Evolutionary conservation across 1,140 invertebrate genomes (phyloP).

Genomic region (Sycophaga agraensis): DNA sequence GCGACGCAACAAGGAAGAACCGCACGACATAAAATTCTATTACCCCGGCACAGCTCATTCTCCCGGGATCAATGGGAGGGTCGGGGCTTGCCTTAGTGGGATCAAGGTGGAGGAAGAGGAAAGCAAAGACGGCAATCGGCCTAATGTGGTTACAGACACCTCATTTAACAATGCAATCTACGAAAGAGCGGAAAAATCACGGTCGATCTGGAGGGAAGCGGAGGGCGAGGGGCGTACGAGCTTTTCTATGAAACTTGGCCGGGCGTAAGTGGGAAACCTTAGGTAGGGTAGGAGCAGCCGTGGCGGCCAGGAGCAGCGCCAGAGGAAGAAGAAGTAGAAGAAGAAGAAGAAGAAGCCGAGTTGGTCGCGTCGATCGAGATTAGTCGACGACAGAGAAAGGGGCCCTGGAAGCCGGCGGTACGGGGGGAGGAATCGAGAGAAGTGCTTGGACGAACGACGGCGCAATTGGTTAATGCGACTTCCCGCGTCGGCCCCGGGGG

Average conservation of each 20-base stretch:
- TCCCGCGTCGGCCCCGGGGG: conserved; percentile 21
- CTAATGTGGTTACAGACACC: neutral
- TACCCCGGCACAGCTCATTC: no score
- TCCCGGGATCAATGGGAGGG: no score
- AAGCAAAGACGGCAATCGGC: no score
- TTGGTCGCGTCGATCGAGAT: conserved; percentile 9
- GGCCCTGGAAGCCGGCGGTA: no score
- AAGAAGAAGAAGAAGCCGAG: neutral
- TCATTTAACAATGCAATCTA: neutral
- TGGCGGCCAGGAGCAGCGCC: no score
- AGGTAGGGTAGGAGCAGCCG: no score
- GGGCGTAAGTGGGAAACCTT: neutral
- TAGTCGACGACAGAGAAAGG: conserved; percentile 11
- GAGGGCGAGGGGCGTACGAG: neutral
- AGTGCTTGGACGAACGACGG: conserved; percentile 3
- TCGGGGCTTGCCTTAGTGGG: no score
- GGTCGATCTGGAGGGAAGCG: neutral
- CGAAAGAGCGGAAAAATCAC: neutral
- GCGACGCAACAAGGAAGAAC: no score
- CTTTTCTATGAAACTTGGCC: neutral
- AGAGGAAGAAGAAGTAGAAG: neutral
- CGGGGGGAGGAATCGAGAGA: neutral
- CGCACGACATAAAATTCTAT: no score
- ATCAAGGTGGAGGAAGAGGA: no score
- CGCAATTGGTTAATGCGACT: conserved; percentile 29